Evolutionary conservation across 2,888 invertebrate genomes (phyloP), one percentile per base, ranked within the genome.

Genomic region (Laspeyria flexula): DNA sequence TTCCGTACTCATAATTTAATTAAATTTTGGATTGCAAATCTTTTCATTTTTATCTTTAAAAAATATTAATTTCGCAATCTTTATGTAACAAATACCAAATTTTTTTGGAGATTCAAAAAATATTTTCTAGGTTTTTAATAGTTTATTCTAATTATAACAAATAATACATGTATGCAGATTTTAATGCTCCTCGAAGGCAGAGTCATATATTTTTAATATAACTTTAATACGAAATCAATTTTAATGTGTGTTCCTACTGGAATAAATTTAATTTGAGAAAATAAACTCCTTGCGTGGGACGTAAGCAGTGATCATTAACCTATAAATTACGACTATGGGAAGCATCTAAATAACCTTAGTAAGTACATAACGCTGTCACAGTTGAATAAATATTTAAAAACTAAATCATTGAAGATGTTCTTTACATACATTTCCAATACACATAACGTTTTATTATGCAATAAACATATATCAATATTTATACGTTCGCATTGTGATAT

Each of bases 381-480:
- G 6, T 25, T 7, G 7, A 25, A 25, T 25, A 25, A 25, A 25
- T 25, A 25, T 25, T 25, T 6, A 25, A 15, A 15, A 42, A 43
- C 21, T 18, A 44, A 40, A 50, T 50, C 15, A 40, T 39, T n/a
- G 18, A 39, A 35, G n/a, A 39, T 18, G 30, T 18, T 23, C 4
- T 27, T 37, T 30, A 15, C 49, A 43, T 45, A 41, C 49, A 60
- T 72, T 73, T 57, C 64, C 54, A 65, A 64, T 59, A 63, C 55
- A 49, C 66, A 75, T 74, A 78, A 81, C 70, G 73, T 79, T 82
- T 86, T 82, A 85, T 73, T 70, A 68, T 60, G 66, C 72, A 80
- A 79, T 84, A 84, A 85, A 84, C 65, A 82, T 84, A 83, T 85
- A 83, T 82, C 77, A 81, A 83, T 86, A 88, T 88, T 87, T 86